These are phyloP conservation scores for Poeciliopsis retropinna DNA, from an alignment of 2,113 vertebrate species.

Conservation along the genomic window DNA sequence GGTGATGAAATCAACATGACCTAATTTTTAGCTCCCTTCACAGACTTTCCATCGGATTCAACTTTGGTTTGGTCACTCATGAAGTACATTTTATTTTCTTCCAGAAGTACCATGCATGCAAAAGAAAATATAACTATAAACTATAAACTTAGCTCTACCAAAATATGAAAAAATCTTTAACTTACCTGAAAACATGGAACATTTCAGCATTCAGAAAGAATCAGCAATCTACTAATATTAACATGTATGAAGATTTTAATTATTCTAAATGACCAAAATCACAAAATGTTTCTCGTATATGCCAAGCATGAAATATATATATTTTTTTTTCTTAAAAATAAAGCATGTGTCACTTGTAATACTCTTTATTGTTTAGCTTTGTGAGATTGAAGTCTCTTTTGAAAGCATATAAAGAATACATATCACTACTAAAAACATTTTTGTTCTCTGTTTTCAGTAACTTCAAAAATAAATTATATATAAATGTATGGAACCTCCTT, in stretches of 20 bases:
- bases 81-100: background rate
- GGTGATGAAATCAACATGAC: background rate
- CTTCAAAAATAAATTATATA: too few relatives aligned
- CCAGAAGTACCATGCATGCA: background rate
- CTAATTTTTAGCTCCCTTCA: background rate
- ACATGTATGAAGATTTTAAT: too few relatives aligned
- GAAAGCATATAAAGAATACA: too few relatives aligned
- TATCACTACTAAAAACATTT: too few relatives aligned
- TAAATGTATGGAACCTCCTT: background rate
- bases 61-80: background rate
- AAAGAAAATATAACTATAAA: background rate
- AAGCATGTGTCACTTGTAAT: too few relatives aligned
- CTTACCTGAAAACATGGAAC: background rate
- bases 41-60: background rate
- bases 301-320: too few relatives aligned
- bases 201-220: background rate
- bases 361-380: too few relatives aligned
- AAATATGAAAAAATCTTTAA: background rate
- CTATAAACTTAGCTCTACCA: background rate
- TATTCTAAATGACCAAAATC: too few relatives aligned
- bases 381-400: too few relatives aligned
- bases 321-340: too few relatives aligned
- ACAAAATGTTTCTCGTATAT: too few relatives aligned
- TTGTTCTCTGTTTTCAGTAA: too few relatives aligned
- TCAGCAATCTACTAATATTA: background rate